Conservation (phyloP, 2,113 vertebrate species). For the Polypterus senegalus region DNA sequence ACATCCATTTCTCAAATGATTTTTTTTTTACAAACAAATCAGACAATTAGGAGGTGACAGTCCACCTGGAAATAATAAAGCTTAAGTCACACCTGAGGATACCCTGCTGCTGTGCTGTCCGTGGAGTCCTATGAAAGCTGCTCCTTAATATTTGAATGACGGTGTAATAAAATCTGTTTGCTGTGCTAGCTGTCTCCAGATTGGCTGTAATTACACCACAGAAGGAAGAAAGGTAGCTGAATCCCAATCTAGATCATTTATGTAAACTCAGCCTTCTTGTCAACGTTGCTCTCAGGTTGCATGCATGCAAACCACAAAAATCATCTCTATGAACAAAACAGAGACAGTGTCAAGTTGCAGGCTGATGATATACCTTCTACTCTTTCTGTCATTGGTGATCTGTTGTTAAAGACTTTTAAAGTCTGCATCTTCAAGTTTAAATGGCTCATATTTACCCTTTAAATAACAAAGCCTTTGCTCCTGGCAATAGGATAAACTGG, state of each 20-base stretch:
- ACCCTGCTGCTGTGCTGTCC: background rate
- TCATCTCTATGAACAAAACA: slow-evolving; percentile 59
- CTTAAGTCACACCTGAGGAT: background rate
- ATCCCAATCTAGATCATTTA: slow-evolving; percentile 57
- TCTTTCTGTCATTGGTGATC: slow-evolving; percentile 35
- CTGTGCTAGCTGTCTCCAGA: slow-evolving; percentile 69
- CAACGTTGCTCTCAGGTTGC: slow-evolving; percentile 54
- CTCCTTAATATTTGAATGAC: slow-evolving; percentile 48
- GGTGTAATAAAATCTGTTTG: slow-evolving; percentile 70
- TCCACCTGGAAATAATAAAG: too few relatives aligned
- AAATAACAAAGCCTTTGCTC: too few relatives aligned
- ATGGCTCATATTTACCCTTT: slow-evolving; percentile 6
- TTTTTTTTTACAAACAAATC: too few relatives aligned
- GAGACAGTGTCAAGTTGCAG: slow-evolving; percentile 48
- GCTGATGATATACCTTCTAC: slow-evolving; percentile 34
- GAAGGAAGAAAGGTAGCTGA: slow-evolving; percentile 60
- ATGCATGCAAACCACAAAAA: slow-evolving; percentile 59
- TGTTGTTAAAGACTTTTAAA: slow-evolving; percentile 25
- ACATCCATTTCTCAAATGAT: too few relatives aligned
- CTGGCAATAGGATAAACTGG: too few relatives aligned
- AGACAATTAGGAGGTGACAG: too few relatives aligned
- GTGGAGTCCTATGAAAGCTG: slow-evolving; percentile 49
- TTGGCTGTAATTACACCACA: slow-evolving; percentile 78
- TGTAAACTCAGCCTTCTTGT: slow-evolving; percentile 72
- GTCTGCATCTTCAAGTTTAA: slow-evolving; percentile 38